Evolutionary conservation across 2,888 invertebrate species (phyloP).

Genomic region (Lamproptera curius): DNA sequence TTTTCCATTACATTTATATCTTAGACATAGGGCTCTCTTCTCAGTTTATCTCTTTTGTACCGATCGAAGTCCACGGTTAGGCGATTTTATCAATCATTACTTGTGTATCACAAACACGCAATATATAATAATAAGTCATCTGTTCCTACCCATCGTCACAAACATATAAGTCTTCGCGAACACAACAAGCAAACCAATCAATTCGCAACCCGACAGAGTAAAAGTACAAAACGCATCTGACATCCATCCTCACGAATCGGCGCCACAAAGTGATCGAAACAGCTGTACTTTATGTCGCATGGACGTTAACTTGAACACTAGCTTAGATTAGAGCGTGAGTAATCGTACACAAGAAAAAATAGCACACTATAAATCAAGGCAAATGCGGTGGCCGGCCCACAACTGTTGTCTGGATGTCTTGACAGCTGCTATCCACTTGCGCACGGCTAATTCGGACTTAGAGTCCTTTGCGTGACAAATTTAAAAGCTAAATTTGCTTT

Average conservation of each 20-base stretch:
- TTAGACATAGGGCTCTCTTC: too few relatives aligned
- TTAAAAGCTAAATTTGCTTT: neutral
- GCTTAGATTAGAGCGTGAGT: constrained; percentile 29
- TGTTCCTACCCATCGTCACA: too few relatives aligned
- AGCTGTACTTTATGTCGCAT: constrained; percentile 28
- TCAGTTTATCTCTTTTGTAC: too few relatives aligned
- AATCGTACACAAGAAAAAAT: constrained; percentile 46
- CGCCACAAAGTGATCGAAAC: constrained; percentile 26
- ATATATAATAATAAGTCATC: too few relatives aligned
- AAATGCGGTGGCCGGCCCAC: constrained; percentile 47
- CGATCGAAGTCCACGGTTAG: too few relatives aligned
- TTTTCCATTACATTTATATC: too few relatives aligned
- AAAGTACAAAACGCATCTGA: neutral
- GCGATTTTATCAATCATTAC: too few relatives aligned
- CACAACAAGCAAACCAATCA: neutral
- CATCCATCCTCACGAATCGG: constrained; percentile 1
- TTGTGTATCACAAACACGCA: too few relatives aligned
- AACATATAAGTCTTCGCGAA: too few relatives aligned
- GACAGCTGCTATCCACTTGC: constrained; percentile 71
- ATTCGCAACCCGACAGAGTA: neutral
- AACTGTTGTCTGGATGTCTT: constrained; percentile 73
- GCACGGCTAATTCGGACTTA: constrained; percentile 35
- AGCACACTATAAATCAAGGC: constrained; percentile 52
- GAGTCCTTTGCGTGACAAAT: constrained; percentile 25
- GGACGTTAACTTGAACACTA: constrained; percentile 29